A percentile compares a stretch with the other conserved stretches of the same genome.
Conservation (phyloP, 2,888 invertebrate genomes). For the Drosophila borealis region DNA sequence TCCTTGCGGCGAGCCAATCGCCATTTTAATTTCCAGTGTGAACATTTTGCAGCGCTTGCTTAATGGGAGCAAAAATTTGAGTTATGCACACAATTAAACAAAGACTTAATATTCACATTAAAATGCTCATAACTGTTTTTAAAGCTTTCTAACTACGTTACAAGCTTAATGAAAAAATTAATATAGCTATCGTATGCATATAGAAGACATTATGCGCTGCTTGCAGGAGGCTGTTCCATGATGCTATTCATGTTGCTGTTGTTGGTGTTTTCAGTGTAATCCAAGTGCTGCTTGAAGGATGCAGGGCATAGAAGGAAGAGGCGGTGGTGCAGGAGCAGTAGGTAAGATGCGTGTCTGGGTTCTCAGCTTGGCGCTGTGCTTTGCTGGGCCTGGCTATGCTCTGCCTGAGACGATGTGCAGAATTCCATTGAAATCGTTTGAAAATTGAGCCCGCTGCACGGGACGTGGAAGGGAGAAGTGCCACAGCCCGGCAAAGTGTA, state of each 20-base stretch:
- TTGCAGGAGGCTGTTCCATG: conserved; percentile 42
- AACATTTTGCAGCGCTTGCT: no score
- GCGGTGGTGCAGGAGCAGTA: conserved; percentile 12
- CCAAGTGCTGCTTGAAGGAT: conserved; percentile 42
- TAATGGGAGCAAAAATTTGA: no score
- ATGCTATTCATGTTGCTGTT: conserved; percentile 31
- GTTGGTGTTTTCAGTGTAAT: conserved; percentile 44
- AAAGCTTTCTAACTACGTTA: neutral
- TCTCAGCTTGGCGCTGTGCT: conserved; percentile 49
- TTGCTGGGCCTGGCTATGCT: conserved; percentile 22
- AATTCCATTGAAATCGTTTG: conserved; percentile 78
- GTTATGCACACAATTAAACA: no score
- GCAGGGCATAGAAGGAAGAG: conserved; percentile 10
- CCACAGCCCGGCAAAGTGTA: conserved; percentile 1
- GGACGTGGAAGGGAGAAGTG: conserved; percentile 12
- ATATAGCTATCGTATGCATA: conserved; percentile 20
- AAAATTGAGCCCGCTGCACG: conserved; percentile 65
- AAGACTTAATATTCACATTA: no score
- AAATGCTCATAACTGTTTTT: no score
- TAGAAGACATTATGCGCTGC: conserved; percentile 43
- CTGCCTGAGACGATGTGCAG: conserved; percentile 33
- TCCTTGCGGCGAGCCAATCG: neutral
- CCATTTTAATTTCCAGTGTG: no score
- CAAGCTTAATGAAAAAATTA: conserved; percentile 18
- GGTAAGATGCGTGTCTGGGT: conserved; percentile 61